Evolutionary conservation across 2,113 vertebrate species (phyloP).

Genomic region (Thymallus thymallus): DNA sequence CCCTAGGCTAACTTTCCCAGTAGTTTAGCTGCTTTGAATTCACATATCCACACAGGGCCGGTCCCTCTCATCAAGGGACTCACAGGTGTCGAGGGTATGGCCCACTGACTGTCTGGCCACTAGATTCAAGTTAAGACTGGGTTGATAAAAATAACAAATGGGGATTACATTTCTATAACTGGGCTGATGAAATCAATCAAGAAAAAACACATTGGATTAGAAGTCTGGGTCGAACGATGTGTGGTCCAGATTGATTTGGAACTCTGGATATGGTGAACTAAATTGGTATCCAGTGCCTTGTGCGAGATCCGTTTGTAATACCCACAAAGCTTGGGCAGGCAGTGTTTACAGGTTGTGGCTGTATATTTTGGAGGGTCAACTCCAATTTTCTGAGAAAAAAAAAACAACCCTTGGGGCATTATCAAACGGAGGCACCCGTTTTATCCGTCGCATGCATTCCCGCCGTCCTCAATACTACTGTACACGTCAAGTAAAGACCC

Average conservation of each 20-base stretch:
- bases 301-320: constrained; percentile 51
- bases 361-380: constrained; percentile 11
- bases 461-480: not conserved
- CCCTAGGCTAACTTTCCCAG: not conserved
- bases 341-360: constrained; percentile 63
- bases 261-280: constrained; percentile 47
- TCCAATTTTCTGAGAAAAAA: not conserved
- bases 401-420: constrained; percentile 8
- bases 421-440: not conserved
- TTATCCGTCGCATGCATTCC: not conserved
- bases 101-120: not conserved
- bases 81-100: not conserved
- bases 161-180: not conserved
- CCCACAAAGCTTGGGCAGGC: constrained; percentile 45
- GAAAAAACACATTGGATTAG: not conserved
- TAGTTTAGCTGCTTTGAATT: constrained; percentile 9
- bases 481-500: not conserved
- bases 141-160: not conserved
- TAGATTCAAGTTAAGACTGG: not conserved
- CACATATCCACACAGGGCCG: constrained; percentile 17
- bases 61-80: constrained; percentile 4
- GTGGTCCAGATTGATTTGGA: constrained; percentile 20
- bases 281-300: constrained; percentile 70
- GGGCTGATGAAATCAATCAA: not conserved
- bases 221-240: not conserved